phyloP scores from a whole-genome alignment of 1,140 invertebrate genomes.

The Notospermus geniculatus region DNA sequence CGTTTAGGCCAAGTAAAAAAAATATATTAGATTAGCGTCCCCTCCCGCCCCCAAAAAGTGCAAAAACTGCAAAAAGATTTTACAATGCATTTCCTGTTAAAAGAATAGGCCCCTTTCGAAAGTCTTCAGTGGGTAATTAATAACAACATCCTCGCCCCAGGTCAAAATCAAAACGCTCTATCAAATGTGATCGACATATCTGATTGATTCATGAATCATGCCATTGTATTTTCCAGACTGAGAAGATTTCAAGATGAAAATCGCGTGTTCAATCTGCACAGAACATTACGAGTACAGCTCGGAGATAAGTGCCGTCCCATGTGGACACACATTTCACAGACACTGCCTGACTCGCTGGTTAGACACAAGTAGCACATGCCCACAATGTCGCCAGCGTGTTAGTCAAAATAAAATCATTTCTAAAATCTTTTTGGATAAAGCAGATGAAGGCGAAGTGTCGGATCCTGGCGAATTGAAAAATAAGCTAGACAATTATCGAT shows the following conservation, averaged over 20 bases:
- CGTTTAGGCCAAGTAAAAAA: too few species aligned
- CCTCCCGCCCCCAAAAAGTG: too few species aligned
- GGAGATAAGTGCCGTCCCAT: conserved; percentile 32
- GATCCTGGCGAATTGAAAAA: conserved; percentile 28
- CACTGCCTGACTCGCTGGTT: conserved; percentile 37
- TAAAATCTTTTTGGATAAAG: conserved; percentile 34
- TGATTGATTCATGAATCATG: too few species aligned
- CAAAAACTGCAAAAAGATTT: too few species aligned
- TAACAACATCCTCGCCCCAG: too few species aligned
- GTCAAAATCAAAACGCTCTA: too few species aligned
- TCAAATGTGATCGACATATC: too few species aligned
- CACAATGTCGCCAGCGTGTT: conserved; percentile 28
- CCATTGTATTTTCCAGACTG: too few species aligned
- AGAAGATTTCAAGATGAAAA: conserved; percentile 26
- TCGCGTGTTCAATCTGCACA: conserved; percentile 35
- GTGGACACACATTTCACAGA: conserved; percentile 44
- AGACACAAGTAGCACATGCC: conserved; percentile 28
- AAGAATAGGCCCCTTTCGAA: too few species aligned
- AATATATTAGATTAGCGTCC: too few species aligned
- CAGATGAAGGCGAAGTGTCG: conserved; percentile 22
- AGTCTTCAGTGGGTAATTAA: too few species aligned
- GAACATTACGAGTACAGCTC: conserved; percentile 29
- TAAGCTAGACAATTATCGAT: conserved; percentile 25
- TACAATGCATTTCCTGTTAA: too few species aligned
- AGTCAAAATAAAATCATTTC: conserved; percentile 25